These are phyloP conservation scores for Semaprochilodus insignis DNA, from an alignment of 2,797 vertebrate genomes.

Conservation along the genomic window DNA sequence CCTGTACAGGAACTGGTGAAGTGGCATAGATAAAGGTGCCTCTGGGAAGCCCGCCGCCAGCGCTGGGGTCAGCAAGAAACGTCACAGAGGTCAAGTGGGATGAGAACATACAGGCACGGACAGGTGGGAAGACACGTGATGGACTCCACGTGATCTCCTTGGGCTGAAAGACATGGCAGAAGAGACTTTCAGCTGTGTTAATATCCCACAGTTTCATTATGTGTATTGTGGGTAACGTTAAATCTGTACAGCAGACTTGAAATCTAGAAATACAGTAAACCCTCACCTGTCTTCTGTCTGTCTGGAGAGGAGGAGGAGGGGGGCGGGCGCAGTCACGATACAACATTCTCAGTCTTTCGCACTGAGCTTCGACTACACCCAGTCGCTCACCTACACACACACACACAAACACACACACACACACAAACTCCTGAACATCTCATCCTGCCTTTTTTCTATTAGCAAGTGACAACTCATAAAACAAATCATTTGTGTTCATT, in stretches of 20 bases:
- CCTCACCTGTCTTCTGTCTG: slow-evolving; percentile 93
- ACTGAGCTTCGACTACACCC: slow-evolving; percentile 93
- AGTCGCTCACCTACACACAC: slow-evolving; percentile 89
- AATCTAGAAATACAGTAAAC: not conserved
- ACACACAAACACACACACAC: slow-evolving; percentile 9
- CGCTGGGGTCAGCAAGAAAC: slow-evolving; percentile 96
- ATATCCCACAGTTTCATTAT: too few species aligned
- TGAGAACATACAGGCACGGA: slow-evolving; percentile 98
- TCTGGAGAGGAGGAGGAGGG: slow-evolving; percentile 93
- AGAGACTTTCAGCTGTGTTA: not conserved
- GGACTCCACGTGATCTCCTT: slow-evolving; percentile 98
- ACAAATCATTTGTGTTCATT: too few species aligned
- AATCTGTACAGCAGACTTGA: too few species aligned
- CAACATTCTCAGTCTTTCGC: slow-evolving; percentile 94
- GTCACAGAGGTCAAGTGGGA: slow-evolving; percentile 94
- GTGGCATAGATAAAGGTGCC: slow-evolving; percentile 98
- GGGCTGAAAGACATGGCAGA: slow-evolving; percentile 76
- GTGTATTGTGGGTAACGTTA: too few species aligned
- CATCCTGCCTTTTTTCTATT: too few species aligned
- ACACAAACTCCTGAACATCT: not conserved
- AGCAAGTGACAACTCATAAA: too few species aligned
- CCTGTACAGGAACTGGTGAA: slow-evolving; percentile 93
- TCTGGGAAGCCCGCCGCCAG: slow-evolving; percentile 93
- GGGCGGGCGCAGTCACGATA: slow-evolving; percentile 97
- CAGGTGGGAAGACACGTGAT: slow-evolving; percentile 93